These are phyloP conservation scores for Thamnaconus septentrionalis DNA, from an alignment of 2,113 vertebrate species.

Conservation along the genomic window DNA sequence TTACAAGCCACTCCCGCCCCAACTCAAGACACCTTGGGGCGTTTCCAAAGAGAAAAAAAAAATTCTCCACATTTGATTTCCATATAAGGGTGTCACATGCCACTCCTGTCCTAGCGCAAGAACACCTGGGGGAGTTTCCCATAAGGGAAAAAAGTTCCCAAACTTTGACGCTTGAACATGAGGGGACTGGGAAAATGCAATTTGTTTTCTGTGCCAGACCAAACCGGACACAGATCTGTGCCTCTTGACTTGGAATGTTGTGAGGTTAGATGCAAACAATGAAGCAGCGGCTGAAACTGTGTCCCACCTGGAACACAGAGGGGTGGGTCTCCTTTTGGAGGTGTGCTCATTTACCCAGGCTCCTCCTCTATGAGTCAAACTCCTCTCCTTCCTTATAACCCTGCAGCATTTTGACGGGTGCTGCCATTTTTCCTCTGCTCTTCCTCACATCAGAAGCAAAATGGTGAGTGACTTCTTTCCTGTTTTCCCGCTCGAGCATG, in stretches of 20 bases:
- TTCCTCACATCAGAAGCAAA: conserved; percentile 46
- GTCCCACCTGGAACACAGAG: conserved; percentile 53
- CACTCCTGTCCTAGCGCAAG: conserved; percentile 20
- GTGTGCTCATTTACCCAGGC: conserved; percentile 52
- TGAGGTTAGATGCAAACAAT: conserved; percentile 28
- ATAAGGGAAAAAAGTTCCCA: neutral
- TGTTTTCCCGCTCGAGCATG: neutral
- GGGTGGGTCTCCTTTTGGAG: conserved; percentile 32
- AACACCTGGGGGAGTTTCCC: conserved; percentile 37
- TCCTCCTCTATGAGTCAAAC: conserved; percentile 64
- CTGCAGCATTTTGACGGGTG: conserved; percentile 34
- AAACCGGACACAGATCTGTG: neutral
- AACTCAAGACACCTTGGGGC: conserved; percentile 38
- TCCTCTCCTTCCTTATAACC: conserved; percentile 58
- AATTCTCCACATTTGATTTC: conserved; percentile 51
- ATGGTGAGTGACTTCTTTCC: conserved; percentile 64
- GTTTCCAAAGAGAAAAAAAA: conserved; percentile 1
- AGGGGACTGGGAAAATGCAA: neutral
- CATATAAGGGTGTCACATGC: conserved; percentile 62
- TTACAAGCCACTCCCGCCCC: conserved; percentile 16
- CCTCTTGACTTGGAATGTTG: conserved; percentile 3
- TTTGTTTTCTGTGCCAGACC: neutral
- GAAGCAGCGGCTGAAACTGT: conserved; percentile 38
- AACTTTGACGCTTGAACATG: neutral
- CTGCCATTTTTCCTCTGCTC: conserved; percentile 49